phyloP scores from a whole-genome alignment of 2,888 invertebrate genomes.

The Agriopis aurantiaria region DNA sequence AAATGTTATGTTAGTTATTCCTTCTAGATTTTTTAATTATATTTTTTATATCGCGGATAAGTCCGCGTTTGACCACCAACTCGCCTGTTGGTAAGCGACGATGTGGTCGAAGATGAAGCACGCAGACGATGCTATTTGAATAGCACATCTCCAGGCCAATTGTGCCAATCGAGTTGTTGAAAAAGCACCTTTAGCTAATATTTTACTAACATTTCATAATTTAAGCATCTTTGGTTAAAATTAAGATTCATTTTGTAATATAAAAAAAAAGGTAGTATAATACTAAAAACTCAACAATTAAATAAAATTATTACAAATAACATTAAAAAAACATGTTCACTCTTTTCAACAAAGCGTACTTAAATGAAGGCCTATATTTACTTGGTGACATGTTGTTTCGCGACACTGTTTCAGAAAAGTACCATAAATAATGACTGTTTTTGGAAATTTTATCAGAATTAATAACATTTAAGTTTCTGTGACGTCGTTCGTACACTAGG shows the following conservation, averaged over 20 bases:
- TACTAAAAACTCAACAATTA: conserved; percentile 61
- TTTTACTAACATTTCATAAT: conserved; percentile 47
- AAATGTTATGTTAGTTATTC: too few species aligned
- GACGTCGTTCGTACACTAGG: neutral
- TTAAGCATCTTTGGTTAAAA: conserved; percentile 75
- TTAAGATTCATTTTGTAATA: conserved; percentile 65
- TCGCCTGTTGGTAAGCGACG: too few species aligned
- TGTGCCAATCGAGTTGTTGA: neutral
- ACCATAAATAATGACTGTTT: neutral
- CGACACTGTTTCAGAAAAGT: neutral
- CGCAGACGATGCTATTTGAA: neutral
- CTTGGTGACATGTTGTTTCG: neutral
- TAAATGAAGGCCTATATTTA: conserved; percentile 2
- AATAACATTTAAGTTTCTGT: neutral
- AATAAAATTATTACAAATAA: conserved; percentile 64
- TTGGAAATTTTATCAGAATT: neutral
- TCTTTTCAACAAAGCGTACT: conserved; percentile 53
- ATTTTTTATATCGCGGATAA: too few species aligned
- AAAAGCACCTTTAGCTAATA: conserved; percentile 55
- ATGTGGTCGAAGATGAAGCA: too few species aligned
- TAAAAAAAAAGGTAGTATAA: conserved; percentile 42
- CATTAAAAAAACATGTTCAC: conserved; percentile 61
- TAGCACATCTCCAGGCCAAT: neutral
- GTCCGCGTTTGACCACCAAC: too few species aligned
- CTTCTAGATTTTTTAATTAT: too few species aligned